Conservation (phyloP, 2,113 vertebrate genomes). For the Calidris pugnax region DNA sequence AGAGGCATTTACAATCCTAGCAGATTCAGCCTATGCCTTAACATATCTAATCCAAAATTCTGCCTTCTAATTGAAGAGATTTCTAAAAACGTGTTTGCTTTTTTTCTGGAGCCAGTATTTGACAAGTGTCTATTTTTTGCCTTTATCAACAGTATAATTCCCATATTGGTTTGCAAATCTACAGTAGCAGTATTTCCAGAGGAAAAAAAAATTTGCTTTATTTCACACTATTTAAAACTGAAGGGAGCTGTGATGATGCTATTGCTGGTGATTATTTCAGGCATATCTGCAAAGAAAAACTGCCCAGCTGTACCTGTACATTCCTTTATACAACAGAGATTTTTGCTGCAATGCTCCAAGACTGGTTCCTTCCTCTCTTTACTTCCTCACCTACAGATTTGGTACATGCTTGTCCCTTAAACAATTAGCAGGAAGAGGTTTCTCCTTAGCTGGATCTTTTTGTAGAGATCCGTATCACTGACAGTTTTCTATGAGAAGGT, state of each 20-base stretch:
- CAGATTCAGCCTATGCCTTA: neutral
- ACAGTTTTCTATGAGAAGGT: neutral
- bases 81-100: neutral
- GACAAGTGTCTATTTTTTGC: neutral
- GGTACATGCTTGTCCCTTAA: neutral
- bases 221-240: neutral
- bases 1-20: neutral
- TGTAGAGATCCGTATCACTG: neutral
- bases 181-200: neutral
- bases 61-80: neutral
- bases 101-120: neutral
- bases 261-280: neutral
- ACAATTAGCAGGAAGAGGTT: neutral
- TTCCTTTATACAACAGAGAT: neutral
- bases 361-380: neutral
- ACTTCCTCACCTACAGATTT: neutral
- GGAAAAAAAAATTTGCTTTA: neutral
- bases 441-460: neutral
- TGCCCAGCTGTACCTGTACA: accelerated
- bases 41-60: neutral
- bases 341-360: neutral
- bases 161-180: neutral
- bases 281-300: neutral
- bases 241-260: neutral
- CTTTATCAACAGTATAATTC: neutral